These are phyloP conservation scores for Aythya baeri DNA, from an alignment of 2,113 vertebrate species.

Conservation along the genomic window DNA sequence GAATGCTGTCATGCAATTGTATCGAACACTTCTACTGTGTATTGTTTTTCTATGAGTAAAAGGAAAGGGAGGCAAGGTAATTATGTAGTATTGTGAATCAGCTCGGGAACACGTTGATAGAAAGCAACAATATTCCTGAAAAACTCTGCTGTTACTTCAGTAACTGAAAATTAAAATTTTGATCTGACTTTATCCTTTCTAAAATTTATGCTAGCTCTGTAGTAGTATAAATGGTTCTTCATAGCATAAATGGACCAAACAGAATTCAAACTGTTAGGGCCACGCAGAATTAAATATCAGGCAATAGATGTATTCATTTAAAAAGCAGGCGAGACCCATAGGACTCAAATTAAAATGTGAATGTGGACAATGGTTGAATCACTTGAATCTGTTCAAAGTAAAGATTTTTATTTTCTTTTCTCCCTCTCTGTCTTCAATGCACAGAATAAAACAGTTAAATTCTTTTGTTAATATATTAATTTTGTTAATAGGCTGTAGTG, in stretches of 20 bases:
- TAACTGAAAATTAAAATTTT: not conserved
- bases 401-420: not conserved
- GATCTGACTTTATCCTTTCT: not conserved
- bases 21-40: not conserved
- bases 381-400: not conserved
- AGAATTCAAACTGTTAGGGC: not conserved
- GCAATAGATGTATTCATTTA: not conserved
- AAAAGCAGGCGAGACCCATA: not conserved
- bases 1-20: not conserved
- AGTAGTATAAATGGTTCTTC: not conserved
- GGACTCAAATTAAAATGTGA: not conserved
- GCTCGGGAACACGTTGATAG: not conserved
- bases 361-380: not conserved
- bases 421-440: not conserved
- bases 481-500: not conserved
- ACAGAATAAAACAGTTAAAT: not conserved
- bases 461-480: not conserved
- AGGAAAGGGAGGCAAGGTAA: not conserved
- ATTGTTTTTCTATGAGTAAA: not conserved
- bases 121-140: not conserved
- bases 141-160: not conserved
- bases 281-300: not conserved
- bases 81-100: not conserved
- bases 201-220: not conserved
- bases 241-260: not conserved